Percentiles rank a stretch among this genome's conserved stretches.
Evolutionary conservation across 2,797 vertebrate species (phyloP).

Genomic region (Anas bahamensis): DNA sequence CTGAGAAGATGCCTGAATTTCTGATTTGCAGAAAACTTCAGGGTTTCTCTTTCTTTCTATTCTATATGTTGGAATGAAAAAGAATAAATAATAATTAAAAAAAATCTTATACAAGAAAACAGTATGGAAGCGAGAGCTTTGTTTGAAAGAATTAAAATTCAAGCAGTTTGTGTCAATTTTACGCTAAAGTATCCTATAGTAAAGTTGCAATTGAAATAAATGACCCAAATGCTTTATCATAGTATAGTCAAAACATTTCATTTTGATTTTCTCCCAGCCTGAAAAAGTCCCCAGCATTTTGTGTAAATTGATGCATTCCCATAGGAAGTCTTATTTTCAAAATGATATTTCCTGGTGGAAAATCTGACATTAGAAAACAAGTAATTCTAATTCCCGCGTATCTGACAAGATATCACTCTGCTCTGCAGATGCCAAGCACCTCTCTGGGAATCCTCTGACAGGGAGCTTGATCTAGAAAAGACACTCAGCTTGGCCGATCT

Average conservation of each 20-base stretch:
- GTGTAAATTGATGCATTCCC: background rate
- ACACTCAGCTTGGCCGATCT: background rate
- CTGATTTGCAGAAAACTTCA: background rate
- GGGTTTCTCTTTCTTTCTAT: background rate
- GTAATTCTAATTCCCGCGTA: background rate
- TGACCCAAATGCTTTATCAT: background rate
- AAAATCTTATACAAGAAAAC: background rate
- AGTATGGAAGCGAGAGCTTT: background rate
- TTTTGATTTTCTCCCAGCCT: constrained; percentile 12
- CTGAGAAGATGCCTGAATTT: background rate
- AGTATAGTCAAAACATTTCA: constrained; percentile 31
- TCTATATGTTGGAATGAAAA: background rate
- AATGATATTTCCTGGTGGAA: background rate
- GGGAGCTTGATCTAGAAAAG: background rate
- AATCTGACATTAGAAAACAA: constrained; percentile 19
- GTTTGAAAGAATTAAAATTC: background rate
- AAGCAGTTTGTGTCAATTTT: constrained; percentile 4
- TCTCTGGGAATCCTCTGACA: background rate
- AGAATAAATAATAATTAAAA: background rate
- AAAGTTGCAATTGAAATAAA: constrained; percentile 9
- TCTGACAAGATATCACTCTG: background rate
- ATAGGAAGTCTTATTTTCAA: constrained; percentile 8
- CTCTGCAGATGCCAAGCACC: background rate
- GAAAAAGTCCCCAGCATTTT: background rate
- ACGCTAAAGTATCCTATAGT: background rate